A percentile compares a stretch with the other conserved stretches of the same genome.
These are phyloP conservation scores for Patella ulyssiponensis DNA, from an alignment of 2,888 invertebrate genomes.

Conservation along the genomic window DNA sequence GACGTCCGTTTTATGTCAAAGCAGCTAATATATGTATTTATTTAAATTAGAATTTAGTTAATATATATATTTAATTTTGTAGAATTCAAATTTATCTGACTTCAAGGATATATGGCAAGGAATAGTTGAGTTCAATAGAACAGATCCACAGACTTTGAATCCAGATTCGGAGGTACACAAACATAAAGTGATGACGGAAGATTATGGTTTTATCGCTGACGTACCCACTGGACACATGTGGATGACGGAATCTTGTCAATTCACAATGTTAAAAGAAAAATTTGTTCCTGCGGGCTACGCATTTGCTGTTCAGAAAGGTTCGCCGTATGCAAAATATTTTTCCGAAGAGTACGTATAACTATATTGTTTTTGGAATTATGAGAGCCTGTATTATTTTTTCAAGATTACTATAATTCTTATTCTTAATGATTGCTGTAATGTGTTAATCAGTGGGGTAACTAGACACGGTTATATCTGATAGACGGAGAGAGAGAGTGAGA, in stretches of 20 bases:
- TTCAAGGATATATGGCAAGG: constrained; percentile 46
- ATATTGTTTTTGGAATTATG: too few relatives aligned
- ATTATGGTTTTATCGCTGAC: constrained; percentile 50
- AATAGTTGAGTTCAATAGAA: constrained; percentile 33
- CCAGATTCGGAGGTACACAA: constrained; percentile 41
- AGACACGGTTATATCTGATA: too few relatives aligned
- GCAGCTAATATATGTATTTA: too few relatives aligned
- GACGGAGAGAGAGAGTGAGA: too few relatives aligned
- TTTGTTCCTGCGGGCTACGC: constrained; percentile 58
- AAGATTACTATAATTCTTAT: too few relatives aligned
- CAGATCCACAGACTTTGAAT: constrained; percentile 47
- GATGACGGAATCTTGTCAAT: constrained; percentile 51
- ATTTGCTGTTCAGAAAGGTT: constrained; percentile 21
- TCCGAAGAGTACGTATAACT: too few relatives aligned
- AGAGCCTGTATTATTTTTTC: too few relatives aligned
- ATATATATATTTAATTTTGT: constrained; percentile 2
- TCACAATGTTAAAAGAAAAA: constrained; percentile 54
- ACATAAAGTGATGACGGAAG: constrained; percentile 40
- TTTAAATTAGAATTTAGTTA: too few relatives aligned
- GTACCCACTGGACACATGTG: constrained; percentile 50
- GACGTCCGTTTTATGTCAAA: too few relatives aligned
- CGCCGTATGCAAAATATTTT: too few relatives aligned
- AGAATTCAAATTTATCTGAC: constrained; percentile 45
- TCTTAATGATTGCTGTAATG: too few relatives aligned
- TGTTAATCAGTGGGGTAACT: too few relatives aligned